A percentile compares a stretch with the other conserved stretches of the same genome.
Conservation (phyloP, 2,113 vertebrate species). For the Dicentrarchus labrax region DNA sequence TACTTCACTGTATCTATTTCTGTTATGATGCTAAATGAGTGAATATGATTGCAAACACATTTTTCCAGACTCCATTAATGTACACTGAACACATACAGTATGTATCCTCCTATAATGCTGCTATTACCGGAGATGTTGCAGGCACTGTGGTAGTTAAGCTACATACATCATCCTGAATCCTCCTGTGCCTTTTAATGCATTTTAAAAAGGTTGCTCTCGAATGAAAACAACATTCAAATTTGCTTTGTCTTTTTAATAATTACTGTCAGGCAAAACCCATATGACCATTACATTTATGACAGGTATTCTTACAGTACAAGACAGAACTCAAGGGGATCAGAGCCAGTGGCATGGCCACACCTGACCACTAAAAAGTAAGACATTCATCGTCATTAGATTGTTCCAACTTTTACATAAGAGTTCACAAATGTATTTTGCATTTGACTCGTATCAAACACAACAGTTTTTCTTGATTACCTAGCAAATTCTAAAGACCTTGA, state of each 20-base stretch:
- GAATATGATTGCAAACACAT: conserved; percentile 1
- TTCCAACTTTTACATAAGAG: conserved; percentile 80
- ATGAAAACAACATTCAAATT: conserved; percentile 9
- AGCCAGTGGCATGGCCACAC: conserved; percentile 70
- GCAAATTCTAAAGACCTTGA: conserved; percentile 83
- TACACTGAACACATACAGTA: neutral
- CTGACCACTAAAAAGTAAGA: conserved; percentile 82
- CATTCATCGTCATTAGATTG: conserved; percentile 88
- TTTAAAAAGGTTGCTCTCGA: neutral
- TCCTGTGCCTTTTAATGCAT: neutral
- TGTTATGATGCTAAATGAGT: neutral
- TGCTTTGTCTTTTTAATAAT: conserved; percentile 83
- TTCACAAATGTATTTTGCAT: conserved; percentile 79
- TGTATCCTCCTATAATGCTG: neutral
- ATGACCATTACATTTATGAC: conserved; percentile 85
- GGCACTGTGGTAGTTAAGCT: neutral
- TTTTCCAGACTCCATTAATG: neutral
- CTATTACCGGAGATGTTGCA: neutral
- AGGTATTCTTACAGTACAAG: conserved; percentile 85
- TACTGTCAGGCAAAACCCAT: conserved; percentile 83
- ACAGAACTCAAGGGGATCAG: conserved; percentile 80
- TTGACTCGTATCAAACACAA: conserved; percentile 83
- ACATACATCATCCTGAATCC: neutral
- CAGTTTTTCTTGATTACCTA: conserved; percentile 77
- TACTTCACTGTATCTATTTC: conserved; percentile 8